phyloP scores from a whole-genome alignment of 1,140 invertebrate species.

The Bicyclus anynana region DNA sequence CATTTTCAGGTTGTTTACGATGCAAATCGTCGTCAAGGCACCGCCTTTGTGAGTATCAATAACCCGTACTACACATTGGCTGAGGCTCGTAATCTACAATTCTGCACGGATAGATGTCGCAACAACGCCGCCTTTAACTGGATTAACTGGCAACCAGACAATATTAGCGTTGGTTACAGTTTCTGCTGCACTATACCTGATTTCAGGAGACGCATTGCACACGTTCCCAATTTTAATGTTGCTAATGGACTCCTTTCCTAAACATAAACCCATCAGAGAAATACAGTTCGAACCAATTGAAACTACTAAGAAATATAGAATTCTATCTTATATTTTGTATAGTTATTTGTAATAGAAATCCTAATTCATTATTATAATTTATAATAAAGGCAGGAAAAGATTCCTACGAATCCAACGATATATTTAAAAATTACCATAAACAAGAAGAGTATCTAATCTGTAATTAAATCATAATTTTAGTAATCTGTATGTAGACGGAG shows the following conservation, averaged over 20 bases:
- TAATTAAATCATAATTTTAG: too few relatives aligned
- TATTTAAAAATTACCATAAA: too few relatives aligned
- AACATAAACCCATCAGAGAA: too few relatives aligned
- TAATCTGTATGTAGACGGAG: too few relatives aligned
- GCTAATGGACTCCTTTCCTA: slow-evolving; percentile 53
- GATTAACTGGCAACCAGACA: slow-evolving; percentile 66
- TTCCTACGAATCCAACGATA: too few relatives aligned
- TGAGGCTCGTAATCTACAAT: slow-evolving; percentile 60
- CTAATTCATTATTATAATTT: too few relatives aligned
- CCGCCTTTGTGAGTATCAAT: slow-evolving; percentile 81
- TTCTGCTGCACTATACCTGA: slow-evolving; percentile 82
- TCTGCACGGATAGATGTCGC: slow-evolving; percentile 78
- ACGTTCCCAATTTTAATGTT: slow-evolving; percentile 74
- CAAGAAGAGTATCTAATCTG: too few relatives aligned
- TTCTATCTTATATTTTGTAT: too few relatives aligned
- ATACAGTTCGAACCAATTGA: too few relatives aligned
- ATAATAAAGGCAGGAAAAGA: too few relatives aligned
- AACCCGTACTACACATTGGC: slow-evolving; percentile 78
- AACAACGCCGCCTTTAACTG: slow-evolving; percentile 77
- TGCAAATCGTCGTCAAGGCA: slow-evolving; percentile 65
- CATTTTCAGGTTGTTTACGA: slow-evolving; percentile 78
- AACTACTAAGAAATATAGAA: too few relatives aligned
- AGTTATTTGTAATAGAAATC: too few relatives aligned
- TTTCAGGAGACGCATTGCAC: slow-evolving; percentile 76
- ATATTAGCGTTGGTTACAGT: slow-evolving; percentile 79